Percentiles rank a stretch among this genome's conserved stretches.
Conservation (phyloP, 2,797 vertebrate species). For the Syngnathus rostellatus region DNA sequence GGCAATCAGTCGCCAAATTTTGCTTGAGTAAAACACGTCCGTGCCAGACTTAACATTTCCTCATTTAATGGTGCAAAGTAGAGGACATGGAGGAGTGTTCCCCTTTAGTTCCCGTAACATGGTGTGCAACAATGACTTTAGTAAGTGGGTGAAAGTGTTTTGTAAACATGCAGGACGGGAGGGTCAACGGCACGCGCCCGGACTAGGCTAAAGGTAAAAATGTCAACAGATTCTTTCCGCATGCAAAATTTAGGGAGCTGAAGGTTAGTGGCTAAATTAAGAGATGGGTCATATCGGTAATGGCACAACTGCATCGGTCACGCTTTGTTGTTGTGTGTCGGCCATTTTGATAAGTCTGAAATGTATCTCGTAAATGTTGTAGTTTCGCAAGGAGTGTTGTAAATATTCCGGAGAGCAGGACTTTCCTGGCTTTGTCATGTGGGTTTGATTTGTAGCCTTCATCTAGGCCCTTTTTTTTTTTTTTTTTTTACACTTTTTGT, state of each 20-base stretch:
- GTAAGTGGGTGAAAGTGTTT: slow-evolving; percentile 54
- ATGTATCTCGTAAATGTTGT: background rate
- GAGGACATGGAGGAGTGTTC: slow-evolving; percentile 25
- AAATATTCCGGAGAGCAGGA: background rate
- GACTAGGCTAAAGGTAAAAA: slow-evolving; percentile 36
- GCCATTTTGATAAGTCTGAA: background rate
- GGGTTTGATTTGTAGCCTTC: background rate
- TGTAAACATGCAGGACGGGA: slow-evolving; percentile 31
- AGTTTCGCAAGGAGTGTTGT: background rate
- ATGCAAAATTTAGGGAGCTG: slow-evolving; percentile 18
- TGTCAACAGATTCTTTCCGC: slow-evolving; percentile 47
- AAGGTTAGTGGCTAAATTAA: slow-evolving; percentile 38
- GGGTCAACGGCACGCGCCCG: slow-evolving; percentile 29
- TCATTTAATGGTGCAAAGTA: slow-evolving; percentile 6
- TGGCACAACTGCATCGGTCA: background rate
- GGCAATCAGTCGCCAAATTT: background rate
- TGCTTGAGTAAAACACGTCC: slow-evolving; percentile 11
- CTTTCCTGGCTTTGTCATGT: background rate
- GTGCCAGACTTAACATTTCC: slow-evolving; percentile 27
- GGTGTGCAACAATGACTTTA: slow-evolving; percentile 11
- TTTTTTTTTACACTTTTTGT: background rate
- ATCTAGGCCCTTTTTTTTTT: background rate
- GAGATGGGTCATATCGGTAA: slow-evolving; percentile 1
- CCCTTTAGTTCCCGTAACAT: slow-evolving; percentile 24
- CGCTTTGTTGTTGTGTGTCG: background rate